A percentile compares a stretch with the other conserved stretches of the same genome.
Conservation (phyloP, 1,140 invertebrate species). For the Archivesica marissinica region DNA sequence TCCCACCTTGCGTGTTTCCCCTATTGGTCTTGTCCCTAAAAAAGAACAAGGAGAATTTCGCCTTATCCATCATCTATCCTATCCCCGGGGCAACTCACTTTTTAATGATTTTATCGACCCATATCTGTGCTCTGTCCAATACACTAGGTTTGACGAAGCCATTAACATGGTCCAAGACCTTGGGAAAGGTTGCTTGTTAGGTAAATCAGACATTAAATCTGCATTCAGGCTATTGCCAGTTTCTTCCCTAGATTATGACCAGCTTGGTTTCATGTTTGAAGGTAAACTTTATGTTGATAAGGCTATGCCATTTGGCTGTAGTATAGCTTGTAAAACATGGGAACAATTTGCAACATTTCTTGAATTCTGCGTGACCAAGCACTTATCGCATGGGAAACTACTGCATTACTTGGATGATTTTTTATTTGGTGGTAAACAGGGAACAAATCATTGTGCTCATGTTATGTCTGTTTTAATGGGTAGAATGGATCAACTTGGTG, state of each 20-base stretch:
- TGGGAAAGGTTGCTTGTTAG: slow-evolving; percentile 9
- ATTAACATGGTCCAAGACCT: slow-evolving; percentile 58
- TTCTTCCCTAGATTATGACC: background rate
- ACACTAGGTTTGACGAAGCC: no score
- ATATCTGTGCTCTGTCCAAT: slow-evolving; percentile 59
- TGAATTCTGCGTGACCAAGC: background rate
- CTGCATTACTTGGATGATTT: slow-evolving; percentile 38
- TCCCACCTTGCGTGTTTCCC: background rate
- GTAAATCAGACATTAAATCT: slow-evolving; percentile 47
- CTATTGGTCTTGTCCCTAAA: background rate
- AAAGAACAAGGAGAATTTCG: slow-evolving; percentile 16
- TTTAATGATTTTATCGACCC: no score
- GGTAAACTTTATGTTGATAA: slow-evolving; percentile 7
- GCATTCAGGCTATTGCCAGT: no score
- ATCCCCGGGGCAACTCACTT: slow-evolving; percentile 32
- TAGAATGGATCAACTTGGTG: no score
- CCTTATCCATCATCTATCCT: slow-evolving; percentile 56
- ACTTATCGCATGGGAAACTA: background rate
- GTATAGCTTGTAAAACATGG: no score
- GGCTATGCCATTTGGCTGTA: no score
- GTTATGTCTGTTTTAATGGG: no score
- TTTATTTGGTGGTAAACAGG: background rate
- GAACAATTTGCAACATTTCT: slow-evolving; percentile 28
- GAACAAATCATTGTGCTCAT: background rate
- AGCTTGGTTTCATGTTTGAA: slow-evolving; percentile 29